These are phyloP conservation scores for Azemiops feae DNA, from an alignment of 2,113 vertebrate genomes.

Conservation along the genomic window DNA sequence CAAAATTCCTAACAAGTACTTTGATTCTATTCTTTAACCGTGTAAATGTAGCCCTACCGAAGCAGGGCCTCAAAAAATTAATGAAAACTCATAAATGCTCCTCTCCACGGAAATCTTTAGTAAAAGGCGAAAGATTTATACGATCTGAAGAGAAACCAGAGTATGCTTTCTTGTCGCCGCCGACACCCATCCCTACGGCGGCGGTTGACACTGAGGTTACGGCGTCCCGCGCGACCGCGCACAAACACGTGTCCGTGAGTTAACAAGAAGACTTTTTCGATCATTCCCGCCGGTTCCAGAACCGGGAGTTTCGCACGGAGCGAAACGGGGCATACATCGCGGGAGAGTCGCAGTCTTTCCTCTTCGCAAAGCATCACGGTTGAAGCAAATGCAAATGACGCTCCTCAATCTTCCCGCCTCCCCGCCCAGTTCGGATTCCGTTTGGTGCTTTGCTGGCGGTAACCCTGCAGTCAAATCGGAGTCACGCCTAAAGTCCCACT, in stretches of 20 bases:
- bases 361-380: neutral
- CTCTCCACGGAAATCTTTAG: neutral
- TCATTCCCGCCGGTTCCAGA: too few species aligned
- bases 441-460: neutral
- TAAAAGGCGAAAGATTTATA: neutral
- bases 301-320: neutral
- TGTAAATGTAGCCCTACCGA: accelerated
- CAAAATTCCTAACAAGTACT: accelerated
- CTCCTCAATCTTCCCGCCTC: neutral
- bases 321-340: neutral
- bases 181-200: accelerated
- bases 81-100: neutral
- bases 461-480: neutral
- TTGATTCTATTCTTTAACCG: neutral
- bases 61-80: conserved; percentile 56
- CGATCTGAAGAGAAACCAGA: conserved; percentile 63
- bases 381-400: neutral
- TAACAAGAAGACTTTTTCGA: accelerated
- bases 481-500: neutral
- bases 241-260: neutral
- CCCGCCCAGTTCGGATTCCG: neutral
- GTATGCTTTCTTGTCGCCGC: accelerated
- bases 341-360: too few species aligned
- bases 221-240: accelerated
- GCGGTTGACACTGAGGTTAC: accelerated